Percentiles rank a stretch among this genome's conserved stretches.
These are phyloP conservation scores for Pseudocheirus occidentalis DNA, from an alignment of 2,797 vertebrate genomes.

Conservation along the genomic window DNA sequence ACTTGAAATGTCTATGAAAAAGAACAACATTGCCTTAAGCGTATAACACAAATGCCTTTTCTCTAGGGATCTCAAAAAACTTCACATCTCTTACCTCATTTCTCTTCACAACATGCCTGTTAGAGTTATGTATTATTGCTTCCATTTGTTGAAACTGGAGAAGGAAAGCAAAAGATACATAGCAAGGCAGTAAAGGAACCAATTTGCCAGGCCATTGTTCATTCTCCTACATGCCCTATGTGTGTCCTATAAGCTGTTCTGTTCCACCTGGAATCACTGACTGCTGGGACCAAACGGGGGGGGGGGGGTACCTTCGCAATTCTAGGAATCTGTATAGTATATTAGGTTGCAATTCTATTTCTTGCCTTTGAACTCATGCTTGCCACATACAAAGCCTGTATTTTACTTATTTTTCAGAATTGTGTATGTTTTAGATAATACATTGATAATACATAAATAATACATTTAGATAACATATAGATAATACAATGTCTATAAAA, in stretches of 20 bases:
- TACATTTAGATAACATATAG: too few species aligned
- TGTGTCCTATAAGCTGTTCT: slow-evolving; percentile 46
- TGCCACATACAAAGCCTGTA: slow-evolving; percentile 21
- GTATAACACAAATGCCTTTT: not conserved
- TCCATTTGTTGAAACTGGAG: slow-evolving; percentile 42
- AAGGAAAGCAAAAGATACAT: not conserved
- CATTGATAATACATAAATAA: not conserved
- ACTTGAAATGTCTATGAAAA: not conserved
- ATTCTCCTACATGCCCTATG: slow-evolving; percentile 72
- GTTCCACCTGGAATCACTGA: slow-evolving; percentile 19
- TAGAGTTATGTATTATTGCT: slow-evolving; percentile 51
- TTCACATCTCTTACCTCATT: slow-evolving; percentile 49
- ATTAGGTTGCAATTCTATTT: slow-evolving; percentile 27
- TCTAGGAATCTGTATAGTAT: not conserved
- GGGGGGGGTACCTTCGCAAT: not conserved
- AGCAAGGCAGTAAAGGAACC: slow-evolving; percentile 28
- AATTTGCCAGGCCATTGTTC: slow-evolving; percentile 52
- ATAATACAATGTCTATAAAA: not conserved
- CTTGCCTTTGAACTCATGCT: slow-evolving; percentile 29
- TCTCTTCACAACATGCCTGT: slow-evolving; percentile 52
- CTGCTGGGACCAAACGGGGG: slow-evolving; percentile 15
- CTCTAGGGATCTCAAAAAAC: slow-evolving; percentile 23
- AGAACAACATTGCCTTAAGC: slow-evolving; percentile 22
- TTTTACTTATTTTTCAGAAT: slow-evolving; percentile 44
- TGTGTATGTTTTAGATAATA: slow-evolving; percentile 34